Evolutionary conservation across 2,113 vertebrate genomes (phyloP), one percentile per base, ranked within the genome.

Genomic region (Oreochromis aureus): DNA sequence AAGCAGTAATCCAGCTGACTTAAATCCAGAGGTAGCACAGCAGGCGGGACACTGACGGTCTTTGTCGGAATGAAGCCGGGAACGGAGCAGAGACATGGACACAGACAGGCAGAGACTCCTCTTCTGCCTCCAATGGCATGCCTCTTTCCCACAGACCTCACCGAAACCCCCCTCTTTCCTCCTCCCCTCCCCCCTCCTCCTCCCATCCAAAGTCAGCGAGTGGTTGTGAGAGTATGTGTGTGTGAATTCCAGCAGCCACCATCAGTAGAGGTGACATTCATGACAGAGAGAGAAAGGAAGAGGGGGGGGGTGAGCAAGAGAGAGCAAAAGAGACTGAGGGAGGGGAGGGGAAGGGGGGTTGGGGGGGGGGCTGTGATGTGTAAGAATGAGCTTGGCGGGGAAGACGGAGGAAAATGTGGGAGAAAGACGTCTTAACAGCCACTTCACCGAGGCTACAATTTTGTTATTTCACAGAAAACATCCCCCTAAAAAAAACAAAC

Each of bases 231-330:
- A 91, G 94, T 92, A 87, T 89, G 90, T 93, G 92, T 90, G 93
- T 80, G 92, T 93, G 94, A 90, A 96, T 96, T 96, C 94, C 95
- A 95, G 94, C 94, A 95, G 95, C 95, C 94, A 95, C 95, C 96
- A 95, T 95, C 96, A 95, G 95, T 95, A 97, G 96, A 96, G 96
- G 96, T 97, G 96, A 97, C 96, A 97, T 97, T 97, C 96, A 96
- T 96, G 93, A 95, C 93, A 63, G 88, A 55, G 80, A 54, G 56
- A 15, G 24, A 30, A 79, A 88, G 86, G 39, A 84, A 41, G 82
- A 16, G 66, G 24, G 32, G 46, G 66, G 24, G 32, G 46, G 73
- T 4, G 88, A 41, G 46, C 81, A 73, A 69, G 53, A 71, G 41
- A 36, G 63, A 48, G 41, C 0, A 24, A 24, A 24, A 24, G 22